phyloP scores from a whole-genome alignment of 2,113 vertebrate genomes.

The Phalacrocorax carbo region DNA sequence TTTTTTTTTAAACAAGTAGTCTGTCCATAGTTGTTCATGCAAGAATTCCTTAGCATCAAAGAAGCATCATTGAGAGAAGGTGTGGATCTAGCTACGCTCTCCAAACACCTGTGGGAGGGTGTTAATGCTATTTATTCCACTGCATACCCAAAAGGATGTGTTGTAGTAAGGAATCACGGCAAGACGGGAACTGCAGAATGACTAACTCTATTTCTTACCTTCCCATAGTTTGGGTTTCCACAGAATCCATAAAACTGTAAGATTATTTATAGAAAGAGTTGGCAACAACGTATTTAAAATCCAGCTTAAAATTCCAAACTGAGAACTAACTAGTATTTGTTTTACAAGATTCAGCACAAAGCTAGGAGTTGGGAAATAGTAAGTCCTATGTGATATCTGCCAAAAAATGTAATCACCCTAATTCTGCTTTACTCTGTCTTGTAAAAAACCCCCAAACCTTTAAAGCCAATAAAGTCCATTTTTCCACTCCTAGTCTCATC shows the following conservation, averaged over 20 bases:
- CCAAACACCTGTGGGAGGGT: neutral
- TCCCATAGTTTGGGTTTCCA: neutral
- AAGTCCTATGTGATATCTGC: neutral
- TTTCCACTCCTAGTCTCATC: neutral
- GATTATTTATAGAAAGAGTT: neutral
- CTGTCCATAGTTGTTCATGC: neutral
- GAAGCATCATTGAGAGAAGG: neutral
- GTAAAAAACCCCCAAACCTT: neutral
- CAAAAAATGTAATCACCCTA: neutral
- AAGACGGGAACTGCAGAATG: neutral
- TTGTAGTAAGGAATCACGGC: neutral
- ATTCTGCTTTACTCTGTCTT: neutral
- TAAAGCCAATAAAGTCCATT: neutral
- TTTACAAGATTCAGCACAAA: constrained; percentile 12
- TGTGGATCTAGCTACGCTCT: neutral
- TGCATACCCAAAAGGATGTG: neutral
- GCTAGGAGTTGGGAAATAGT: neutral
- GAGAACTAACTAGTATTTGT: neutral
- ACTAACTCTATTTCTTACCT: neutral
- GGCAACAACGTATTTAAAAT: neutral
- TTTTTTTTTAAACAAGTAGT: neutral
- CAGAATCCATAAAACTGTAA: neutral
- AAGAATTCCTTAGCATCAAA: neutral
- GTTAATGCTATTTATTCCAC: neutral
- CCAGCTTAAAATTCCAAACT: neutral